phyloP scores from a whole-genome alignment of 2,888 invertebrate species.

The Sphecodes monilicornis region DNA sequence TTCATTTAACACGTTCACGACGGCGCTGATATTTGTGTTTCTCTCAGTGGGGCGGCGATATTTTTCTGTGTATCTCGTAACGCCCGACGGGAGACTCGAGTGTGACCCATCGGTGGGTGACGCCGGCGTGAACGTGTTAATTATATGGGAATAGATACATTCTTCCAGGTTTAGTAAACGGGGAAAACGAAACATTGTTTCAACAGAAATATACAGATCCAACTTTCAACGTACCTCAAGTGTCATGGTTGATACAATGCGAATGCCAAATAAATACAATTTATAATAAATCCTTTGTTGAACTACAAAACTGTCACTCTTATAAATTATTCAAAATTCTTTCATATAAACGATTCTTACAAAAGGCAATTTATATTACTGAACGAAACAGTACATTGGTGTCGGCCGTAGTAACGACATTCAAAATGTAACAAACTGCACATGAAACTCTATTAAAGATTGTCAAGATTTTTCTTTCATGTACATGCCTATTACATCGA shows the following conservation, averaged over 20 bases:
- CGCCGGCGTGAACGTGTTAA: too few species aligned
- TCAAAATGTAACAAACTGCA: neutral
- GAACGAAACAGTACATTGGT: neutral
- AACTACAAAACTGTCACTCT: neutral
- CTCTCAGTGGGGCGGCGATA: too few species aligned
- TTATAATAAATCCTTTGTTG: neutral
- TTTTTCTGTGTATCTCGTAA: too few species aligned
- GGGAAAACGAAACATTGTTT: neutral
- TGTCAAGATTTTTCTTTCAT: neutral
- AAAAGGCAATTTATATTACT: neutral
- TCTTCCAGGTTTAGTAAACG: neutral
- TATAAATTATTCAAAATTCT: neutral
- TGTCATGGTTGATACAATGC: neutral
- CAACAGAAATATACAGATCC: neutral
- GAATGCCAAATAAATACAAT: neutral
- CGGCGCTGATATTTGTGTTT: too few species aligned
- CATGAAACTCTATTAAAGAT: neutral
- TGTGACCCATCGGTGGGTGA: too few species aligned
- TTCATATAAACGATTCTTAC: neutral
- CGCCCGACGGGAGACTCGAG: too few species aligned
- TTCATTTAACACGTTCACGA: too few species aligned
- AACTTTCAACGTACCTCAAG: neutral
- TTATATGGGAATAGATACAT: constrained; percentile 27
- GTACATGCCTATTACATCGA: neutral
- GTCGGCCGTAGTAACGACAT: neutral